Conservation (phyloP, 2,797 vertebrate genomes). For the Tapera naevia region DNA sequence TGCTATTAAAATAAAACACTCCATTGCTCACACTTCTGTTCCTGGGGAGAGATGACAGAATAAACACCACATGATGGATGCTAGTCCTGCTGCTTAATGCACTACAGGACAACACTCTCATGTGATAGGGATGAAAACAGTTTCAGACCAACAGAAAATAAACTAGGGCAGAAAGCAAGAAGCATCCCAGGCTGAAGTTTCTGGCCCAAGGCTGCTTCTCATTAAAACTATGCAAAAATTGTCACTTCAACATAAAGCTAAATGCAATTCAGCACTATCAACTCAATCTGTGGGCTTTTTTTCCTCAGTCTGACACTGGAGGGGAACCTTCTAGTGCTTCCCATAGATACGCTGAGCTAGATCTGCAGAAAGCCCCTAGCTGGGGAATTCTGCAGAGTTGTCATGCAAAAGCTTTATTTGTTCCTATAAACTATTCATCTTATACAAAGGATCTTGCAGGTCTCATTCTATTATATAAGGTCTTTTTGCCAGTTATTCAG, state of each 20-base stretch:
- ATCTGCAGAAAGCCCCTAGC: neutral
- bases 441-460: neutral
- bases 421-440: neutral
- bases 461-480: neutral
- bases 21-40: conserved; percentile 26
- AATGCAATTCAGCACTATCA: conserved; percentile 37
- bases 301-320: neutral
- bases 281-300: neutral
- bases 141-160: neutral
- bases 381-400: neutral
- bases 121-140: neutral
- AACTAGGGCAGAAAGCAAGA: neutral
- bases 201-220: conserved; percentile 40
- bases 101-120: neutral
- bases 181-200: conserved; percentile 21
- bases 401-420: neutral
- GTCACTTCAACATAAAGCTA: conserved; percentile 41
- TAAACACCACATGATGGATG: conserved; percentile 31
- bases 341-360: neutral
- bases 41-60: conserved; percentile 49
- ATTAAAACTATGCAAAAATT: conserved; percentile 43
- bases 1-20: conserved; percentile 52
- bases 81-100: neutral
- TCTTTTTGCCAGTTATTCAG: conserved; percentile 51
- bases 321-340: neutral